A percentile compares a stretch with the other conserved stretches of the same genome.
These are phyloP conservation scores for Oligia fasciuncula DNA, from an alignment of 2,888 invertebrate genomes.

Conservation along the genomic window DNA sequence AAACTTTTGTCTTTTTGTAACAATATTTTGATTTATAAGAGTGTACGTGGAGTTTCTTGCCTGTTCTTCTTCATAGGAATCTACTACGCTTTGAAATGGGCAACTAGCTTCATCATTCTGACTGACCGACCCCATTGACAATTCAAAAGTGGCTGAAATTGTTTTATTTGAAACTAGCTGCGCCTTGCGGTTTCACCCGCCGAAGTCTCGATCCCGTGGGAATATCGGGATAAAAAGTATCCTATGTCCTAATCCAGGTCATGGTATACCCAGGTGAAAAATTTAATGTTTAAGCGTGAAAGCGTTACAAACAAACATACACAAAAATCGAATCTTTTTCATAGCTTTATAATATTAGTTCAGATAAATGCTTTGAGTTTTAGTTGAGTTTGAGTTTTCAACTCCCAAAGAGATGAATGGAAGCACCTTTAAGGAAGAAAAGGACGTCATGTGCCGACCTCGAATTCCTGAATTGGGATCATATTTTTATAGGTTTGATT, in stretches of 20 bases:
- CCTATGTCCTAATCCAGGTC: no score
- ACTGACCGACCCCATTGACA: neutral
- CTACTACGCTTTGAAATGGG: neutral
- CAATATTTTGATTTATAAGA: no score
- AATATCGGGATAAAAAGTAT: no score
- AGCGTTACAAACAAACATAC: no score
- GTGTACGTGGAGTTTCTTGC: neutral
- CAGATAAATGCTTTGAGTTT: neutral
- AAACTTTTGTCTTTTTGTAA: neutral
- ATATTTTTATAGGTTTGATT: neutral
- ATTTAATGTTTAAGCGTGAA: no score
- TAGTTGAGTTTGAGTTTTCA: neutral
- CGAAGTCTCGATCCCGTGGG: no score
- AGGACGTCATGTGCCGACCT: neutral
- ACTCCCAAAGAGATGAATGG: neutral
- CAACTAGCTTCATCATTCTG: neutral
- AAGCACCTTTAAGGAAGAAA: neutral
- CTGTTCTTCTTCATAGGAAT: neutral
- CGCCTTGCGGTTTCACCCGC: no score
- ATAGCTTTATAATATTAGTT: no score
- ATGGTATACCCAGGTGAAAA: no score
- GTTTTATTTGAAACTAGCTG: no score
- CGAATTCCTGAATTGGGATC: neutral
- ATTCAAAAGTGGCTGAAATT: neutral
- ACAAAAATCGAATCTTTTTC: no score